phyloP scores from a whole-genome alignment of 2,113 vertebrate species.

The Silurus glanis region DNA sequence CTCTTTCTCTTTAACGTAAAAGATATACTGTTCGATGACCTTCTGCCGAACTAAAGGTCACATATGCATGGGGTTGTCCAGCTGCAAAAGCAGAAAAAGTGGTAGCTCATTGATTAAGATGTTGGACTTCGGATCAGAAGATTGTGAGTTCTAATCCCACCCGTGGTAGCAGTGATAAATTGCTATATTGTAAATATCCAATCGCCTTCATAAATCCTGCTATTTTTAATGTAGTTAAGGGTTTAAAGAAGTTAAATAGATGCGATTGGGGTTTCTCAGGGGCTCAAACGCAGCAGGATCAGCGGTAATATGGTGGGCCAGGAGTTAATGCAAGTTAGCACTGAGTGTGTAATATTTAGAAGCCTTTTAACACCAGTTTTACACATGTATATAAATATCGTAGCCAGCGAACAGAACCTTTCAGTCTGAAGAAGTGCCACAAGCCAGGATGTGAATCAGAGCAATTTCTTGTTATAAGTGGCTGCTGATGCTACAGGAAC shows the following conservation, averaged over 20 bases:
- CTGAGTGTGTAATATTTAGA: not conserved
- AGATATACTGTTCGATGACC: not conserved
- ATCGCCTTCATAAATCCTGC: not conserved
- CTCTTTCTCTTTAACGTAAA: not conserved
- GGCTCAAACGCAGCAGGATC: not conserved
- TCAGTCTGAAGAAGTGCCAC: not conserved
- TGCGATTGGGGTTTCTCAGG: not conserved
- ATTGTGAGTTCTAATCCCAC: no score
- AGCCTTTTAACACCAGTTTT: not conserved
- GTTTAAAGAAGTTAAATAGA: slow-evolving; percentile 29
- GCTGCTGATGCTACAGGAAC: not conserved
- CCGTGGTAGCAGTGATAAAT: not conserved
- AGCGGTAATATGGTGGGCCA: not conserved
- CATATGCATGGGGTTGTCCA: no score
- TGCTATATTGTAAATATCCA: not conserved
- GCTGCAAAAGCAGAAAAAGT: no score
- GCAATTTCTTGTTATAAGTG: not conserved
- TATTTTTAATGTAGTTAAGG: not conserved
- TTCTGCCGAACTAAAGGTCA: not conserved
- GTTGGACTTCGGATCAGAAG: no score
- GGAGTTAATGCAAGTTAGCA: not conserved
- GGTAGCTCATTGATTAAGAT: no score
- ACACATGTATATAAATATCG: not conserved
- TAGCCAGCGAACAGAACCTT: not conserved
- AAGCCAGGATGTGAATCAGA: not conserved